These are phyloP conservation scores for Leptinotarsa undecemlineata DNA, from an alignment of 1,140 invertebrate genomes.

Conservation along the genomic window DNA sequence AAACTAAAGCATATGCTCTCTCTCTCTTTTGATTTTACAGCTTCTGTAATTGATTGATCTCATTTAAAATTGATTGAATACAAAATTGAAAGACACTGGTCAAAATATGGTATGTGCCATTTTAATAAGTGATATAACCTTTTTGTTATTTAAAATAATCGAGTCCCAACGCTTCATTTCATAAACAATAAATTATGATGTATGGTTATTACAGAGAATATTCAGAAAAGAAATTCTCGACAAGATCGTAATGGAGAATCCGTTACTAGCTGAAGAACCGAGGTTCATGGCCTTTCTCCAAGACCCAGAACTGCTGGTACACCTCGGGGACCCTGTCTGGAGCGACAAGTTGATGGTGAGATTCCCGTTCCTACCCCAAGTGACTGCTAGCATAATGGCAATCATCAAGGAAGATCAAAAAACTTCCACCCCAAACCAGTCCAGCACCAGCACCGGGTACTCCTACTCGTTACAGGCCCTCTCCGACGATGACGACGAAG, in stretches of 20 bases:
- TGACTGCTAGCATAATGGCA: constrained; percentile 59
- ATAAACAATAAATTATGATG: neutral
- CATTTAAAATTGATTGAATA: too few species aligned
- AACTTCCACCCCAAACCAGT: constrained; percentile 36
- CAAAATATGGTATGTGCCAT: too few species aligned
- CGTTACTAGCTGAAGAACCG: constrained; percentile 59
- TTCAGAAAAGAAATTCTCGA: constrained; percentile 60
- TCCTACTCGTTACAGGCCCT: constrained; percentile 60
- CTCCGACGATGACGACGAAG: constrained; percentile 61
- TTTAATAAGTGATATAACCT: neutral
- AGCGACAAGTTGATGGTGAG: constrained; percentile 44
- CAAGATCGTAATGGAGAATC: constrained; percentile 61
- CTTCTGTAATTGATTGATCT: too few species aligned
- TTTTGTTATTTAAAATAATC: neutral
- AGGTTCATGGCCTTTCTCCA: constrained; percentile 63
- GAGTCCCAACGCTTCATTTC: neutral
- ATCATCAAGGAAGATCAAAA: constrained; percentile 60
- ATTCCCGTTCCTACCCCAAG: constrained; percentile 60
- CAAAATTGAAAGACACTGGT: too few species aligned
- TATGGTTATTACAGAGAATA: constrained; percentile 54
- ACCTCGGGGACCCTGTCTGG: constrained; percentile 59
- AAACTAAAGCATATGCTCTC: too few species aligned
- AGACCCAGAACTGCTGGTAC: constrained; percentile 61
- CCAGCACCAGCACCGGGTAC: constrained; percentile 52
- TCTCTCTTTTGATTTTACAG: too few species aligned